These are phyloP conservation scores for Choreutis nemorana DNA, from an alignment of 2,888 invertebrate species.

Conservation along the genomic window DNA sequence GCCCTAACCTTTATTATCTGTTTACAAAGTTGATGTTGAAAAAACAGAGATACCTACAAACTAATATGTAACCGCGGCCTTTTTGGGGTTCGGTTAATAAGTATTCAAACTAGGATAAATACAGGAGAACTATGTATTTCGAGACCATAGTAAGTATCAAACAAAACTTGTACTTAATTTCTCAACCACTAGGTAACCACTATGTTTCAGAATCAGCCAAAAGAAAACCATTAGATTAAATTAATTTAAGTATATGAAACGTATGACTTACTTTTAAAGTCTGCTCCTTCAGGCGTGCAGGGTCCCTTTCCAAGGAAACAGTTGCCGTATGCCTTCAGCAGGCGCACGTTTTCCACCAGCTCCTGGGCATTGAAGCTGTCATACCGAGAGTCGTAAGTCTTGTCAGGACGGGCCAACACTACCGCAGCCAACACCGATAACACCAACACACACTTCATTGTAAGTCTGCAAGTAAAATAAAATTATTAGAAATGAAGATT, in stretches of 20 bases:
- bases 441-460: constrained; percentile 28
- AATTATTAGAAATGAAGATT: not conserved
- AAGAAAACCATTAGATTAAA: constrained; percentile 17
- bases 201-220: not conserved
- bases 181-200: no score
- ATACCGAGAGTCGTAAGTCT: constrained; percentile 69
- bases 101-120: no score
- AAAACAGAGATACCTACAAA: no score
- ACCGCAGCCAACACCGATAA: constrained; percentile 26
- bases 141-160: no score
- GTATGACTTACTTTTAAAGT: constrained; percentile 71
- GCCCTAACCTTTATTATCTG: no score
- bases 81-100: no score
- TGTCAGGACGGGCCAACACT: constrained; percentile 36
- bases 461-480: no score
- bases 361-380: constrained; percentile 74
- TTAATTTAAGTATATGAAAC: not conserved
- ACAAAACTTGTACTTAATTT: no score
- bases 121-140: no score
- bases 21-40: no score
- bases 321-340: constrained; percentile 72
- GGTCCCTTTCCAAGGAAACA: constrained; percentile 72
- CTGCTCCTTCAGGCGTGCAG: constrained; percentile 74
- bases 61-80: no score
- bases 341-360: constrained; percentile 68